Percentiles rank a stretch among this genome's conserved stretches.
Evolutionary conservation across 2,888 invertebrate genomes (phyloP).

Genomic region (Polyommatus icarus): DNA sequence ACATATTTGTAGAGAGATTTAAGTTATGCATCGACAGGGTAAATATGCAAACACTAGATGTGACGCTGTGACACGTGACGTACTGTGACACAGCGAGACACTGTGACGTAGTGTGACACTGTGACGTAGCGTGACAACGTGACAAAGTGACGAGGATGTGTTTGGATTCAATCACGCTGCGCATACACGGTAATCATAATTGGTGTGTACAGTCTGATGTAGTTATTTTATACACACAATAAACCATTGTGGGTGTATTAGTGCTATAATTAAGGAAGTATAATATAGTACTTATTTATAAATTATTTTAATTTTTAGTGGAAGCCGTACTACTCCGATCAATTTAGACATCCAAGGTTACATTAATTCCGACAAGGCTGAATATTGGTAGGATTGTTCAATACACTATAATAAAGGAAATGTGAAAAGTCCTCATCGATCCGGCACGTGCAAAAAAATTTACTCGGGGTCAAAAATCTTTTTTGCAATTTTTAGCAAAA

Average conservation of each 20-base stretch:
- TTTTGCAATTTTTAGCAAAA: too few relatives aligned
- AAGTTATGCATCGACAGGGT: background rate
- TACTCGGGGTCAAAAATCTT: too few relatives aligned
- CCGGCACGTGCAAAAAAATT: too few relatives aligned
- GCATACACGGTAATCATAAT: slow-evolving; percentile 1
- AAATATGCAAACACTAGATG: background rate
- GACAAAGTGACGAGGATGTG: background rate
- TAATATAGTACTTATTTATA: too few relatives aligned
- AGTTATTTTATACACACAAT: background rate
- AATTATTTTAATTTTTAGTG: too few relatives aligned
- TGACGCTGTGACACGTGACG: background rate
- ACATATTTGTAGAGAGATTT: background rate
- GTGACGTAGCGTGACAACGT: background rate
- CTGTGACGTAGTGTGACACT: background rate
- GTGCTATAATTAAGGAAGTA: too few relatives aligned
- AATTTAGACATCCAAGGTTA: too few relatives aligned
- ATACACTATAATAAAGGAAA: too few relatives aligned
- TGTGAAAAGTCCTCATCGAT: too few relatives aligned
- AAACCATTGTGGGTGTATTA: background rate
- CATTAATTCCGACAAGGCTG: too few relatives aligned
- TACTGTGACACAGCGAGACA: background rate
- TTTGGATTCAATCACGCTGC: background rate
- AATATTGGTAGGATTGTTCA: too few relatives aligned
- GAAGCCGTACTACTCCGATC: too few relatives aligned
- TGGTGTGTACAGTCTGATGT: background rate